Conservation (phyloP, 2,888 invertebrate species). For the Drosophila anomalata region DNA sequence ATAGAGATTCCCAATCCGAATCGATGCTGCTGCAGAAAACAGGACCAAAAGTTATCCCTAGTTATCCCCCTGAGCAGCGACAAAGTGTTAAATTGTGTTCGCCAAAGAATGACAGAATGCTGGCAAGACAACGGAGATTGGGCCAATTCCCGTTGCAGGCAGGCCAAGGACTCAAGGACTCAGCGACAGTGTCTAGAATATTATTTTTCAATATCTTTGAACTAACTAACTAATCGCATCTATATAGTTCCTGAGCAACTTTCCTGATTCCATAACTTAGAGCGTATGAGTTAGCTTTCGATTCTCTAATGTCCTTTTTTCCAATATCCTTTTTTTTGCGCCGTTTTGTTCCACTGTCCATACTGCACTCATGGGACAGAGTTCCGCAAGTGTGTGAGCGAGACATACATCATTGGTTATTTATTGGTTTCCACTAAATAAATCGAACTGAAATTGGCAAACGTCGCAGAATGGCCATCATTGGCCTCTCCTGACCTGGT, state of each 20-base stretch:
- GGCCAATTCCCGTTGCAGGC: constrained; percentile 35
- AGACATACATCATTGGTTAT: constrained; percentile 73
- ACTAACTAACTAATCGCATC: too few species aligned
- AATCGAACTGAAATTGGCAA: constrained; percentile 77
- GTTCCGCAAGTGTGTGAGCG: constrained; percentile 21
- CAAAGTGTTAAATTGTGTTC: constrained; percentile 76
- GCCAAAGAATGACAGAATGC: constrained; percentile 51
- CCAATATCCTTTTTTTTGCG: neutral
- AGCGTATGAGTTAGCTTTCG: neutral
- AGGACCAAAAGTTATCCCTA: constrained; percentile 5
- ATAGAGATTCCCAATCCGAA: neutral
- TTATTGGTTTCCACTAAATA: constrained; percentile 78
- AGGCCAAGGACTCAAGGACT: constrained; percentile 3
- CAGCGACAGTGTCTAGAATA: neutral
- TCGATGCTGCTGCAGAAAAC: constrained; percentile 4
- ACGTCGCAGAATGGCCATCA: constrained; percentile 78
- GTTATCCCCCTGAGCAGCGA: constrained; percentile 47
- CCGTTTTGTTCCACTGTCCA: constrained; percentile 19
- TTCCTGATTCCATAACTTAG: neutral
- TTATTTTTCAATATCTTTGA: neutral
- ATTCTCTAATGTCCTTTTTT: neutral
- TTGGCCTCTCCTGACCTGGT: constrained; percentile 58
- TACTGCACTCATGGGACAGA: constrained; percentile 37
- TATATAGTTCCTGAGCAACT: too few species aligned
- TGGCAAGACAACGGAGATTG: constrained; percentile 33